These are phyloP conservation scores for Mallateleia sp. DNA, from an alignment of 2,888 invertebrate species.

Conservation along the genomic window DNA sequence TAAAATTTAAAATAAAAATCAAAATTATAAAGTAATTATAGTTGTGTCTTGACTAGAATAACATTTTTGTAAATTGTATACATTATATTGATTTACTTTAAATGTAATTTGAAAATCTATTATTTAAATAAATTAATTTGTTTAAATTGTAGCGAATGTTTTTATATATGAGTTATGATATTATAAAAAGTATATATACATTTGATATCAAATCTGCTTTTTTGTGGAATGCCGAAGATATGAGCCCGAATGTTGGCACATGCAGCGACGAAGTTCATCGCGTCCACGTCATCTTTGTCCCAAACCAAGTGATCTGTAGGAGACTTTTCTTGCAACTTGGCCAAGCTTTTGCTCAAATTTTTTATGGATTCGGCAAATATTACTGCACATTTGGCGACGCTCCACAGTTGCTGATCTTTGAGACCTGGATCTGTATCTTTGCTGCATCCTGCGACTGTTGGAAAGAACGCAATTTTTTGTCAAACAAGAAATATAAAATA, in stretches of 20 bases:
- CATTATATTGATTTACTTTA: too few relatives aligned
- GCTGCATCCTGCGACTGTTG: slow-evolving; percentile 90
- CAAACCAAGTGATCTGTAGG: slow-evolving; percentile 95
- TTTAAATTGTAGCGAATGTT: too few relatives aligned
- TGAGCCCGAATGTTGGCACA: slow-evolving; percentile 98
- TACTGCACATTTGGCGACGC: slow-evolving; percentile 93
- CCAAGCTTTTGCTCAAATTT: slow-evolving; percentile 91
- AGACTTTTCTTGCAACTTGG: slow-evolving; percentile 89
- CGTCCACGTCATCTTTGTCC: slow-evolving; percentile 99
- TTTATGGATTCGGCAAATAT: slow-evolving; percentile 93
- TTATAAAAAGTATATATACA: slow-evolving; percentile 91
- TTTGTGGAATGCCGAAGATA: slow-evolving; percentile 96
- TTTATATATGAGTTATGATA: too few relatives aligned
- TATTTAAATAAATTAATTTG: too few relatives aligned
- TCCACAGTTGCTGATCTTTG: slow-evolving; percentile 95
- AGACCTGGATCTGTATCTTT: slow-evolving; percentile 90
- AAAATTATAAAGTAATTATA: too few relatives aligned
- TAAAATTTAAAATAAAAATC: too few relatives aligned
- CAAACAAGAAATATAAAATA: neutral
- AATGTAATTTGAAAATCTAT: too few relatives aligned
- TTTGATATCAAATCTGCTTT: slow-evolving; percentile 98
- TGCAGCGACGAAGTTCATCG: slow-evolving; percentile 99
- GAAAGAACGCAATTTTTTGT: slow-evolving; percentile 23
- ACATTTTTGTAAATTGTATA: too few relatives aligned
- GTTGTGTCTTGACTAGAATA: too few relatives aligned